These are phyloP conservation scores for Lasius fuliginosus DNA, from an alignment of 2,888 invertebrate species.

Conservation along the genomic window DNA sequence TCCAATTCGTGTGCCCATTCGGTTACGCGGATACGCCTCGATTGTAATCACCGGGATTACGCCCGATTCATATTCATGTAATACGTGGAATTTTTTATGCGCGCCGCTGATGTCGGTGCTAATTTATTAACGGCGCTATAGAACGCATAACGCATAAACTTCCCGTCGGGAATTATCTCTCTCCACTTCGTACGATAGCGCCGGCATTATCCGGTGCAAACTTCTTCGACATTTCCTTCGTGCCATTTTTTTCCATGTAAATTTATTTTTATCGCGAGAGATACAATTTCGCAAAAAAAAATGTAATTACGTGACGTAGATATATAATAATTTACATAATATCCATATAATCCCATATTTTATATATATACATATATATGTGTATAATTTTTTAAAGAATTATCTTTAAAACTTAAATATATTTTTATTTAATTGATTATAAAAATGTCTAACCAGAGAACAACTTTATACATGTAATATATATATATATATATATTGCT, in stretches of 20 bases:
- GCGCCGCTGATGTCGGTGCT: conserved; percentile 55
- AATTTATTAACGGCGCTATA: conserved; percentile 66
- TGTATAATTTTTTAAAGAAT: neutral
- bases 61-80: conserved; percentile 70
- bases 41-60: conserved; percentile 66
- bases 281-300: neutral
- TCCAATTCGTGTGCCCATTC: conserved; percentile 74
- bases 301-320: neutral
- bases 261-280: conserved; percentile 15
- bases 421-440: no score
- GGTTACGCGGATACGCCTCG: conserved; percentile 73
- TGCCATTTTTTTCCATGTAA: neutral
- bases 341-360: neutral
- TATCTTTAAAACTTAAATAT: no score
- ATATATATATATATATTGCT: no score
- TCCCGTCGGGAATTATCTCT: conserved; percentile 69
- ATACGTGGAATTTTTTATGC: conserved; percentile 65
- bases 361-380: no score
- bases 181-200: conserved; percentile 34
- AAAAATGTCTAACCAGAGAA: no score
- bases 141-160: conserved; percentile 44
- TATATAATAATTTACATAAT: neutral
- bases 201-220: neutral
- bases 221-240: conserved; percentile 4
- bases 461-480: neutral